Base-by-base conservation (phyloP, 2,888 invertebrate genomes). In the Lasioglossum zephyrum region DNA sequence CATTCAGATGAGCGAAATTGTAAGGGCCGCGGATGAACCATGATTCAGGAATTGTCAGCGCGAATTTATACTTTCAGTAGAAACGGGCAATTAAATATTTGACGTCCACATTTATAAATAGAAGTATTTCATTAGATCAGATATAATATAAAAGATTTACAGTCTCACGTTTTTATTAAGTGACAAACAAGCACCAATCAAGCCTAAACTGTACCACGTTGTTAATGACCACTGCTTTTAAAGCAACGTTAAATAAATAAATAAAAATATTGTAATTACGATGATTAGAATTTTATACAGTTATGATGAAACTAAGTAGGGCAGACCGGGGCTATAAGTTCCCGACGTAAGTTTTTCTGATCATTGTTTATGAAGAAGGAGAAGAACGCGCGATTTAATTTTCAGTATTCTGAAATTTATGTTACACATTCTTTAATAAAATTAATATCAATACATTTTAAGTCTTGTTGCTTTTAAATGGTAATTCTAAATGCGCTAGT, bases 1-100 rank as follows among this genome's bases (percentile, higher is more conserved):
- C 49, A 78, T 78, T 82, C 78, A 41, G 53, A 36, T 2, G 73
- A 73, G 73, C 78, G 66, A 78, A 57, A 82, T 13, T 26, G 57
- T 18, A 73, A 47, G 49, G 69, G 36, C 41, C 72, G 16, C 31
- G 69, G 60, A 53, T 73, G 31, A 72, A 36, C 60, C n/a, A 31
- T 26, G 63, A 22, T 26, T 70, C 44, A 57, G 57, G 18, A 70
- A 66, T 63, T 26, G 63, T 44, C 75, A 22, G 6, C 76, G 16
- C n/a, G 73, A 77, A 73, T 77, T 60, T 60, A 60, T 31, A 31
- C 26, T 60, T 26, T 5, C 13, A 31, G 26, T 26, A 5, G 60
- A 26, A 13, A 60, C 26, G 60, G 6, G n/a, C 13, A 72, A 73
- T 63, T 18, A 22, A 72, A 81, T 77, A 66, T 81, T 81, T 41